A percentile compares a stretch with the other conserved stretches of the same genome.
Conservation (phyloP, 2,113 vertebrate species). For the Rhinolophus ferrumequinum region DNA sequence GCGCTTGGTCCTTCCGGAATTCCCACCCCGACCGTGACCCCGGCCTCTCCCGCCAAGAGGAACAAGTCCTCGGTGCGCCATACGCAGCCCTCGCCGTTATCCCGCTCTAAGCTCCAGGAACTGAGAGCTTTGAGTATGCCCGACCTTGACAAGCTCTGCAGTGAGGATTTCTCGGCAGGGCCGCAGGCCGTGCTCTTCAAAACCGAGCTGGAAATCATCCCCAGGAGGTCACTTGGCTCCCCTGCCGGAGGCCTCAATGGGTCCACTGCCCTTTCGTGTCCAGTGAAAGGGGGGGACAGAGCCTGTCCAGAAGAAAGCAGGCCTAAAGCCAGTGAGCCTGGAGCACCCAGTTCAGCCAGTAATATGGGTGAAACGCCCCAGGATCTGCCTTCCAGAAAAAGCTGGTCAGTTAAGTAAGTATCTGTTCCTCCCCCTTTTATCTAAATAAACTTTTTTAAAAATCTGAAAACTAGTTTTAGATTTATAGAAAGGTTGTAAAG, state of each 20-base stretch:
- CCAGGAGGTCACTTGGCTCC: conserved; percentile 15
- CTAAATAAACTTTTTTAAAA: neutral
- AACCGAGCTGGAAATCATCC: conserved; percentile 85
- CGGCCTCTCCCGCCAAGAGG: conserved; percentile 73
- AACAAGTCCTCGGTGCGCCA: conserved; percentile 82
- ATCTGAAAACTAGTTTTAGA: neutral
- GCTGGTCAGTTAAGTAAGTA: conserved; percentile 93
- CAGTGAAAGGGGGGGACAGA: conserved; percentile 52
- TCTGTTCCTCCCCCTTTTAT: neutral
- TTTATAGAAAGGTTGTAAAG: neutral
- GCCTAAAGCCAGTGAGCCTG: conserved; percentile 54
- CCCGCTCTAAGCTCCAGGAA: conserved; percentile 90
- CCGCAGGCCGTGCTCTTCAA: conserved; percentile 76
- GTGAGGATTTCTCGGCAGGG: conserved; percentile 83
- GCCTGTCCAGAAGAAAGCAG: conserved; percentile 62
- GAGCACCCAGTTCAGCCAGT: conserved; percentile 31
- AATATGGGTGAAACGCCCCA: conserved; percentile 63
- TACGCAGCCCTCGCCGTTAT: conserved; percentile 77
- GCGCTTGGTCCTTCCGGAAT: neutral
- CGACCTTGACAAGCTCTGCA: conserved; percentile 92
- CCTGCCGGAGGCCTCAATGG: neutral
- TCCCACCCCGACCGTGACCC: fast-evolving
- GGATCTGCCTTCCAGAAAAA: conserved; percentile 70
- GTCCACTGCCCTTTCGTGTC: neutral
- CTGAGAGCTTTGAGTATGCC: conserved; percentile 96